Base-by-base conservation (phyloP, 2,797 vertebrate species). In the Podarcis siculus region DNA sequence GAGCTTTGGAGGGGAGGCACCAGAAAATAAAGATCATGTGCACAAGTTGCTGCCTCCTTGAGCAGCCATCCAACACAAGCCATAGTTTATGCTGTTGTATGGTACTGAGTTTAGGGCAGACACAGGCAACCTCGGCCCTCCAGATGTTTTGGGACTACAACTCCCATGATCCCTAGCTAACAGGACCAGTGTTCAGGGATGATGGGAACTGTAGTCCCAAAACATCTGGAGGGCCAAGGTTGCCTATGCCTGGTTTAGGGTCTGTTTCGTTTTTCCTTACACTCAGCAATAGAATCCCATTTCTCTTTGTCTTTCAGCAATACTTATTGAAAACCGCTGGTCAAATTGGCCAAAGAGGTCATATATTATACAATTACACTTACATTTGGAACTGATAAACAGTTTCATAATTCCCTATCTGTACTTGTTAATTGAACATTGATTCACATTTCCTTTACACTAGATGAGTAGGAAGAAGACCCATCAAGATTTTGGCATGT, bases 381-480 rank as follows among this genome's bases (percentile, higher is more conserved):
- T 32, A 13, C 42, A 91, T 78, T 90, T 21, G 21, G 27, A 32
- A 25, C 64, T 86, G 72, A 67, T 67, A 55, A 49, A 82, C 10
- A 77, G 30, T 27, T 3, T 71, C n/a, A 55, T 32, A 77, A 77
- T 76, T 86, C 61, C n/a, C 30, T 55, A 32, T 77, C n/a, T 77
- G 7, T 67, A 49, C 35, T 61, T 23, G 82, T 58, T 27, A 93
- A 45, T 32, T 86, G 39, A 76, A 87, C 35, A 4, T 3, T 0
- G 27, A 85, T 88, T 83, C 19, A 79, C 7, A 83, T 83, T 72
- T 45, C 21, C 15, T 79, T 77, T 78, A n/a, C 39, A 17, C 67
- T 39, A 83, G 55, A 89, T 35, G 39, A 45, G 23, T 86, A 78
- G 61, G 82, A 39, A 87, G 78, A 89, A 69, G 39, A 82, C 8